phyloP scores from a whole-genome alignment of 2,797 vertebrate genomes.

The Pseudochaenichthys georgianus region DNA sequence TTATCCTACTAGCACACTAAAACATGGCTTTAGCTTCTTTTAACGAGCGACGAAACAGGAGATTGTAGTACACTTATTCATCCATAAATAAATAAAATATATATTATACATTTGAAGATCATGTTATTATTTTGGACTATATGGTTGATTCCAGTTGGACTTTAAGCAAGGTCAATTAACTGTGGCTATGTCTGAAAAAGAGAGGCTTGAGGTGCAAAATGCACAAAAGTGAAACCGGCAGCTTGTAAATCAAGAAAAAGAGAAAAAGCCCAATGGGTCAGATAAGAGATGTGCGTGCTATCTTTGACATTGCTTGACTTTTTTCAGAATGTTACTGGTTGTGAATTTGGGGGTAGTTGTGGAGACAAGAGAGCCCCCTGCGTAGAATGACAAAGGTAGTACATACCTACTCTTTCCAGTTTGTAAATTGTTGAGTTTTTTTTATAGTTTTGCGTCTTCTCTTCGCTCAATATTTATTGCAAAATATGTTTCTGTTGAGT shows the following conservation, averaged over 20 bases:
- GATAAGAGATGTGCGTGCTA: not conserved
- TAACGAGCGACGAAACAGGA: not conserved
- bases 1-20: not conserved
- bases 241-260: not conserved
- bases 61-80: not conserved
- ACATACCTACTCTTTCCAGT: not conserved
- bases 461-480: not conserved
- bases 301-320: conserved; percentile 1
- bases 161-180: conserved; percentile 3
- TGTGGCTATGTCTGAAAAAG: not conserved
- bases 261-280: not conserved
- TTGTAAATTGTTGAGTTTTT: not conserved
- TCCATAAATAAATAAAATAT: not conserved
- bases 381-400: not conserved
- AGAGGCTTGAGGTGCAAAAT: not conserved
- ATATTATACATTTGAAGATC: not conserved
- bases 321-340: not conserved
- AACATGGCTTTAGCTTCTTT: no score
- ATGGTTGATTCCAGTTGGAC: conserved; percentile 14
- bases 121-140: not conserved
- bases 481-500: conserved; percentile 4
- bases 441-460: not conserved
- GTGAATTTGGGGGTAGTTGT: not conserved
- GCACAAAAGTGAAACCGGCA: not conserved
- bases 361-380: no score